Conservation (phyloP, 2,797 vertebrate species). For the Microctenopoma stevenorrisi region DNA sequence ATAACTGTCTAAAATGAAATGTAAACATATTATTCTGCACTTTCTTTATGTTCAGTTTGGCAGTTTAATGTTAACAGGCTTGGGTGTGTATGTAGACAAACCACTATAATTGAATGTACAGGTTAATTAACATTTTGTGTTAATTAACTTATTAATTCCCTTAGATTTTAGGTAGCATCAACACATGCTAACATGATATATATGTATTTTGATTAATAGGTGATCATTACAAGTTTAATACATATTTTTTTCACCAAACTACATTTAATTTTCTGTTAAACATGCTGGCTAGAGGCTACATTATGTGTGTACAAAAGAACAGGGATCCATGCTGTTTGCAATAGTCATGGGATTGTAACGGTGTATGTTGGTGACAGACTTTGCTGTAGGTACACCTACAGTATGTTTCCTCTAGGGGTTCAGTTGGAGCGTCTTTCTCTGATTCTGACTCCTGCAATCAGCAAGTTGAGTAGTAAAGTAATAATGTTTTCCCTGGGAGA, state of each 20-base stretch:
- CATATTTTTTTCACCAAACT: background rate
- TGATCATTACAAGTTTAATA: background rate
- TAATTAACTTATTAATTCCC: background rate
- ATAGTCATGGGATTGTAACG: background rate
- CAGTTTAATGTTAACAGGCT: background rate
- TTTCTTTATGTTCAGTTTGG: background rate
- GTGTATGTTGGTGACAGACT: slow-evolving; percentile 24
- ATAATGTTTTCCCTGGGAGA: slow-evolving; percentile 82
- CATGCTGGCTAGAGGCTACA: too few species aligned
- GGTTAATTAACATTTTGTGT: background rate
- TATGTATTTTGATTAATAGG: background rate
- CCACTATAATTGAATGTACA: background rate
- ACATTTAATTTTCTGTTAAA: slow-evolving; percentile 1
- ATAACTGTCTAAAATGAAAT: slow-evolving; percentile 1
- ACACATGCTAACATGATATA: background rate
- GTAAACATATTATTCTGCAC: background rate
- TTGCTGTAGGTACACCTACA: slow-evolving; percentile 35
- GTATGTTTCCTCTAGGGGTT: slow-evolving; percentile 42
- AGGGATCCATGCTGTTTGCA: background rate
- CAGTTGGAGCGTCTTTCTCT: slow-evolving; percentile 50
- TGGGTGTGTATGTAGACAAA: background rate
- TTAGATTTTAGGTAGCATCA: background rate
- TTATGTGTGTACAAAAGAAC: background rate
- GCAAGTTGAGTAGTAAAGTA: slow-evolving; percentile 75
- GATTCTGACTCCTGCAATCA: slow-evolving; percentile 79